These are phyloP conservation scores for Malacoctenus gilli DNA, from an alignment of 2,797 vertebrate genomes.

Conservation along the genomic window DNA sequence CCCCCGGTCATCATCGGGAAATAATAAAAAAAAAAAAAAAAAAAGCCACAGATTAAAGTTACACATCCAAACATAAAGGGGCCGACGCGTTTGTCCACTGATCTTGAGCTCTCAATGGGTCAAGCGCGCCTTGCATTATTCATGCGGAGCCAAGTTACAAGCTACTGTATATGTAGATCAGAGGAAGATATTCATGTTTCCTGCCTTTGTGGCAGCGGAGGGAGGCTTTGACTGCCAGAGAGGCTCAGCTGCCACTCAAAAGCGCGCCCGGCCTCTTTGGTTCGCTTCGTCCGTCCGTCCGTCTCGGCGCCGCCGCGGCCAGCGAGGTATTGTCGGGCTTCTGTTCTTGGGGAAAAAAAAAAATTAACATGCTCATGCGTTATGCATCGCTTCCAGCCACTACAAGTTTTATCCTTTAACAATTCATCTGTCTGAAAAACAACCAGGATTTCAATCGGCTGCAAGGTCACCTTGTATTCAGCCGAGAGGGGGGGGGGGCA, in stretches of 20 bases:
- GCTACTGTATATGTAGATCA: constrained; percentile 4
- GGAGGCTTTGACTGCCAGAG: background rate
- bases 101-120: constrained; percentile 20
- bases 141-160: constrained; percentile 3
- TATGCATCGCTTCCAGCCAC: constrained; percentile 17
- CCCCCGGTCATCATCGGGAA: constrained; percentile 32
- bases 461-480: constrained; percentile 50
- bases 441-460: constrained; percentile 28
- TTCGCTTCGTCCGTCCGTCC: constrained; percentile 3
- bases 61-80: constrained; percentile 14
- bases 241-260: constrained; percentile 8
- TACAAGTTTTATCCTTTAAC: constrained; percentile 27
- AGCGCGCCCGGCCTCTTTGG: background rate
- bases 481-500: constrained; percentile 35
- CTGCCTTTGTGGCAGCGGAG: background rate
- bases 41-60: constrained; percentile 13
- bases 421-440: constrained; percentile 29
- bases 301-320: constrained; percentile 7
- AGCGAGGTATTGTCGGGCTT: background rate
- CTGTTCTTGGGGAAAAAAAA: background rate
- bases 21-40: no score
- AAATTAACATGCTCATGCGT: constrained; percentile 25
- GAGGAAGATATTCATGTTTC: constrained; percentile 8
- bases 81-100: constrained; percentile 15
- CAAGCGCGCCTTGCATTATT: constrained; percentile 32